Percentiles rank a stretch among this genome's conserved stretches.
Evolutionary conservation across 2,888 invertebrate species (phyloP).

Genomic region (Chloroclysta siterata): DNA sequence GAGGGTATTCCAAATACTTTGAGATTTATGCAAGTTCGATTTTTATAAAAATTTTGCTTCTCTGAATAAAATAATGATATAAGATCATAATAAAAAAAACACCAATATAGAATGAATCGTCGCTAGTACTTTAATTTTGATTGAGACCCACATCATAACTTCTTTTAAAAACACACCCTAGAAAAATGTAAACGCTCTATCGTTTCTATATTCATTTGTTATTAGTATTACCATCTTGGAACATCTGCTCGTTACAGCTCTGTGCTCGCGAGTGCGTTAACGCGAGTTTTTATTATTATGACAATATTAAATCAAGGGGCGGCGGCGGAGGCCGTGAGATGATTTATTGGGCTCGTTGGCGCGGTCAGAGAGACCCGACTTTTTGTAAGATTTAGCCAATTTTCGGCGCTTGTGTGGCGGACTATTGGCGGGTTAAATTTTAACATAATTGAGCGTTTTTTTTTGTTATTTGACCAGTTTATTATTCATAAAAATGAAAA

Average conservation of each 20-base stretch:
- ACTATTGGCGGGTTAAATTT: conserved; percentile 30
- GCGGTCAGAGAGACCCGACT: conserved; percentile 31
- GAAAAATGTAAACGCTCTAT: conserved; percentile 18
- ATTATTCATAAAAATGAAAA: no score
- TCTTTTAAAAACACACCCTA: conserved; percentile 8
- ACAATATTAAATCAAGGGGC: conserved; percentile 79
- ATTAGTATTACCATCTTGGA: conserved; percentile 29
- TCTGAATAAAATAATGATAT: no score
- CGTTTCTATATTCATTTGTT: conserved; percentile 12
- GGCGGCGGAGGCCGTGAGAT: conserved; percentile 59
- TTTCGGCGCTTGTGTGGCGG: conserved; percentile 28
- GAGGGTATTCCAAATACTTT: no score
- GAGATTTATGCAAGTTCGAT: no score
- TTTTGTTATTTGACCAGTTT: not conserved
- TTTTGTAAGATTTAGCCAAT: conserved; percentile 37
- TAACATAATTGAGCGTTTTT: not conserved
- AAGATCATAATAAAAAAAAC: no score
- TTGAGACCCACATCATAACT: conserved; percentile 1
- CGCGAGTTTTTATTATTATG: conserved; percentile 75
- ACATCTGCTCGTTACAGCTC: conserved; percentile 39
- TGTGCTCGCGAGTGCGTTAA: conserved; percentile 56
- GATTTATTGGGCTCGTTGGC: conserved; percentile 72
- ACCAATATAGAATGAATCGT: no score
- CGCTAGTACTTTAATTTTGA: not conserved
- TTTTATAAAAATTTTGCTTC: no score